Percentiles rank a stretch among this genome's conserved stretches.
phyloP scores from a whole-genome alignment of 2,888 invertebrate genomes.

The Ypsolopha scabrella region DNA sequence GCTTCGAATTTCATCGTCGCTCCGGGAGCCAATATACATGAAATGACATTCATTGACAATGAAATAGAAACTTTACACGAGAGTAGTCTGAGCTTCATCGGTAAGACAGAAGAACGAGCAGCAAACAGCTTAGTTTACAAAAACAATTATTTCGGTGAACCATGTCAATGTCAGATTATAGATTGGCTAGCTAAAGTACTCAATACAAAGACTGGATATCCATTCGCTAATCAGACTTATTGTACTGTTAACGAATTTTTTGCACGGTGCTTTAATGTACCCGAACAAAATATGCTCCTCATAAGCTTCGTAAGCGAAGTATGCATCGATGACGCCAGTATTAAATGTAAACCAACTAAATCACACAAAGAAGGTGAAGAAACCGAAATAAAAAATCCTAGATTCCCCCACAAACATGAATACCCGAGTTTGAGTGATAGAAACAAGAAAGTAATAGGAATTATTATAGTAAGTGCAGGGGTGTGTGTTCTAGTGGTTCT shows the following conservation, averaged over 20 bases:
- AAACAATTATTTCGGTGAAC: conserved; percentile 73
- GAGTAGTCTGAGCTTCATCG: conserved; percentile 71
- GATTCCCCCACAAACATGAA: conserved; percentile 50
- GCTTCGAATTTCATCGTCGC: conserved; percentile 66
- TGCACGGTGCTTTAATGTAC: conserved; percentile 74
- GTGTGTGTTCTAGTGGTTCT: conserved; percentile 64
- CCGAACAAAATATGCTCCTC: conserved; percentile 73
- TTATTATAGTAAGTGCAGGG: conserved; percentile 65
- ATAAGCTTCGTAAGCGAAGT: conserved; percentile 72
- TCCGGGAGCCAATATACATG: conserved; percentile 65
- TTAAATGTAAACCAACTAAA: conserved; percentile 70
- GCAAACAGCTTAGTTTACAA: conserved; percentile 60
- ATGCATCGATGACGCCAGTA: conserved; percentile 60
- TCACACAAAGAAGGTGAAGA: conserved; percentile 32
- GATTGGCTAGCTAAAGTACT: conserved; percentile 66
- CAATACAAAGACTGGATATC: conserved; percentile 39
- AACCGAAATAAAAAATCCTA: conserved; percentile 51
- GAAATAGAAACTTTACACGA: conserved; percentile 51
- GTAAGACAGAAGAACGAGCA: conserved; percentile 51
- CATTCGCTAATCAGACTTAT: conserved; percentile 66
- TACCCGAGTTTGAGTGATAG: conserved; percentile 30
- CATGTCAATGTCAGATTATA: conserved; percentile 74
- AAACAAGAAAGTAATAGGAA: conserved; percentile 53
- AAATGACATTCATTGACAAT: conserved; percentile 59
- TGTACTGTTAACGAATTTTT: conserved; percentile 72